These are phyloP conservation scores for Ochlodes sylvanus DNA, from an alignment of 2,888 invertebrate species.

Conservation along the genomic window DNA sequence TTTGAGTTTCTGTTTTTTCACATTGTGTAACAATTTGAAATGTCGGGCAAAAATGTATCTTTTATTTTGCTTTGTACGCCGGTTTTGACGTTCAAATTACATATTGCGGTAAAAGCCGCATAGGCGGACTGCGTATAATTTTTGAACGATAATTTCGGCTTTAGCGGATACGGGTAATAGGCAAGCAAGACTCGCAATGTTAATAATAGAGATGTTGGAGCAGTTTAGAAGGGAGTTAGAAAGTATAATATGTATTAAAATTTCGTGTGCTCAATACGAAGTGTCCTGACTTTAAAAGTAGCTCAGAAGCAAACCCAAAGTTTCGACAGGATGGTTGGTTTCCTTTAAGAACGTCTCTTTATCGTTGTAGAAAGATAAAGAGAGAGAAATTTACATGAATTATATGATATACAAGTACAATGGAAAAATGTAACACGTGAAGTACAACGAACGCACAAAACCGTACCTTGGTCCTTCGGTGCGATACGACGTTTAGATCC, in stretches of 20 bases:
- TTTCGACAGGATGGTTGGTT: too few relatives aligned
- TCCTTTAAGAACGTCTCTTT: too few relatives aligned
- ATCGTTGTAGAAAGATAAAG: too few relatives aligned
- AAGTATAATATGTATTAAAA: too few relatives aligned
- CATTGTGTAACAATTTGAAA: constrained; percentile 33
- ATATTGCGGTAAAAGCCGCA: constrained; percentile 34
- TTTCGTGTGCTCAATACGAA: too few relatives aligned
- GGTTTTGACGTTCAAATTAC: constrained; percentile 32
- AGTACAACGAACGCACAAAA: constrained; percentile 18
- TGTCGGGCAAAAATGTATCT: constrained; percentile 33
- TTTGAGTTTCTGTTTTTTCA: constrained; percentile 26
- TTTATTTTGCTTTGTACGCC: constrained; percentile 32
- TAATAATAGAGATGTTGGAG: too few relatives aligned
- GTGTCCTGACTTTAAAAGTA: too few relatives aligned
- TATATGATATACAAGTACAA: constrained; percentile 30
- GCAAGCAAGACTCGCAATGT: background rate
- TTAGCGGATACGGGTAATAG: background rate
- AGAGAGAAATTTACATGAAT: background rate
- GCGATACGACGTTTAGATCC: constrained; percentile 42
- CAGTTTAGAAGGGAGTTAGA: too few relatives aligned
- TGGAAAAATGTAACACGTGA: background rate
- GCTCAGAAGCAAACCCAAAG: too few relatives aligned
- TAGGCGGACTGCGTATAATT: constrained; percentile 18
- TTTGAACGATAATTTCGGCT: constrained; percentile 9
- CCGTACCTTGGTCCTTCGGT: constrained; percentile 34